Evolutionary conservation across 1,140 invertebrate species (phyloP), one percentile per base, ranked within the genome.

Genomic region (Hycleus cichorii): DNA sequence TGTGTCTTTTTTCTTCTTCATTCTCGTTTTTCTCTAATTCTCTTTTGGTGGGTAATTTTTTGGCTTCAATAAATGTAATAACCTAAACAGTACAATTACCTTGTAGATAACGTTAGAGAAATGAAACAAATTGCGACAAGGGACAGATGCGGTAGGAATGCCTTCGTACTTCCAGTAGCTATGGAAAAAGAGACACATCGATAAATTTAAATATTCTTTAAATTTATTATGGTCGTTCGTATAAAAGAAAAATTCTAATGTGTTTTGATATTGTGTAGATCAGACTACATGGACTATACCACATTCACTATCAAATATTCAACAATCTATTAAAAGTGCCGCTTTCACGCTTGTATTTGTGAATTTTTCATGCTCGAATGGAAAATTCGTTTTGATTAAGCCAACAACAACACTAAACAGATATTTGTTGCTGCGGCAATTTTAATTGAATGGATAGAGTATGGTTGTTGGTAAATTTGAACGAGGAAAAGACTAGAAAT

Each of bases 11-110:
- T 18, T 18, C 18, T 18, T 18, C 18, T 18, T 2, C 10, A 42
- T 42, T 3, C 10, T n/a, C 40, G 9, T 42, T 7, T 42, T n/a
- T 42, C 4, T 42, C 9, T 44, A 53, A 57, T 40, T 58, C 59
- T 67, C 58, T 67, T 67, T 65, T 63, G 65, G 63, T 65, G 62
- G 27, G 26, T n/a, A 11, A 42, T 32, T 25, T 12, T 42, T 12
- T 10, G 46, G 12, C 48, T 54, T 39, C 24, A 47, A 42, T 60
- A 52, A 26, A 53, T 18, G 18, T 18, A 18, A 18, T 48, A 47
- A 25, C 10, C 48, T n/a, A 45, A 46, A 38, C 49, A 57, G 39
- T 11, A 59, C 26, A 67, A 61, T 67, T 67, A 67, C 62, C 66
- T 67, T 26, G 44, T 39, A 45, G 48, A 62, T 48, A 58, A 47